Conservation (phyloP, 2,888 invertebrate species). For the Ochropleura leucogaster region DNA sequence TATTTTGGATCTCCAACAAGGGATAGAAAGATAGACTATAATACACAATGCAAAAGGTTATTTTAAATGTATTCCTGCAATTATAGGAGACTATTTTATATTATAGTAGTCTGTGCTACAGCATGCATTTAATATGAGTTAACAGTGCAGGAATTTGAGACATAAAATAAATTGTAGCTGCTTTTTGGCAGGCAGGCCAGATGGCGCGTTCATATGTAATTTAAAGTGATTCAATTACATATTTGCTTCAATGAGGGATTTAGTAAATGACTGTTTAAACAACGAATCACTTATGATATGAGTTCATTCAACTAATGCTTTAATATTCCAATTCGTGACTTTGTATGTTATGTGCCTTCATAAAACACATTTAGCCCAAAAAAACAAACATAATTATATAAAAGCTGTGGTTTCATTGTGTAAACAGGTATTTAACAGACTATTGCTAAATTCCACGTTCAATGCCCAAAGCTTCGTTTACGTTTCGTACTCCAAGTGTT, state of each 20-base stretch:
- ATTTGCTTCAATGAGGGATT: neutral
- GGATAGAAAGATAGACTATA: too few relatives aligned
- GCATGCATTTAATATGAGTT: too few relatives aligned
- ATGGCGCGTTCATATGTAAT: neutral
- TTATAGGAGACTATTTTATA: too few relatives aligned
- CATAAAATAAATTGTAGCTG: too few relatives aligned
- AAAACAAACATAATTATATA: neutral
- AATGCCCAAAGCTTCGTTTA: neutral
- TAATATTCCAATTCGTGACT: neutral
- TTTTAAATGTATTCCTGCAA: too few relatives aligned
- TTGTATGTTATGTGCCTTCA: neutral
- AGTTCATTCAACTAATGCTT: too few relatives aligned
- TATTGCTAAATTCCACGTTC: neutral
- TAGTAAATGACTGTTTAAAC: neutral
- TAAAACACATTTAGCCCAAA: neutral
- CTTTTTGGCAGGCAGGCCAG: too few relatives aligned
- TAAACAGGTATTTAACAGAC: neutral
- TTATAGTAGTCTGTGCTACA: too few relatives aligned
- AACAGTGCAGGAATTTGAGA: too few relatives aligned
- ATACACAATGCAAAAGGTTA: too few relatives aligned
- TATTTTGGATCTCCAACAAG: too few relatives aligned
- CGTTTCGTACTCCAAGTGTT: neutral
- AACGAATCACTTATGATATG: neutral
- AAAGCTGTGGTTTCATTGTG: conserved; percentile 3
- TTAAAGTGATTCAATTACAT: neutral